A percentile compares a stretch with the other conserved stretches of the same genome.
Conservation (phyloP, 2,797 vertebrate species). For the Loriculus beryllinus region DNA sequence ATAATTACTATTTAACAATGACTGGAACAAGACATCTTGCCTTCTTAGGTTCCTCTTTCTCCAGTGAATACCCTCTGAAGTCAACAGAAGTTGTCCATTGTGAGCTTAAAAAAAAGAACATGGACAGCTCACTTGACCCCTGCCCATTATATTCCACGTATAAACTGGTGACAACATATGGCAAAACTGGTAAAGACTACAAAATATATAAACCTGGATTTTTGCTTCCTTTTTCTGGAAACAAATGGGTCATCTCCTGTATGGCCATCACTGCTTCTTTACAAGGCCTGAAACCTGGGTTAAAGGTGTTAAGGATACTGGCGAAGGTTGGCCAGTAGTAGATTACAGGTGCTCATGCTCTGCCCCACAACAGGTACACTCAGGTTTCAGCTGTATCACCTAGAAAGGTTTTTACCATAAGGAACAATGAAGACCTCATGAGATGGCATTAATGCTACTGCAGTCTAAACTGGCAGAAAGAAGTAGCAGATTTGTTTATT, state of each 20-base stretch:
- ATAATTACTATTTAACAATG: not conserved
- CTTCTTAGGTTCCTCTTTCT: not conserved
- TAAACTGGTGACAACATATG: not conserved
- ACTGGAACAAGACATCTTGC: not conserved
- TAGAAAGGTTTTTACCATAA: not conserved
- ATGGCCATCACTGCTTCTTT: not conserved
- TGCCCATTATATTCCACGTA: not conserved
- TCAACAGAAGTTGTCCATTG: not conserved
- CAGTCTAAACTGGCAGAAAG: not conserved
- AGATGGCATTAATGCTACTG: not conserved
- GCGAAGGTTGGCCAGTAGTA: not conserved
- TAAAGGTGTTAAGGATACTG: not conserved
- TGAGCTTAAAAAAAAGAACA: not conserved
- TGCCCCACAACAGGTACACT: not conserved
- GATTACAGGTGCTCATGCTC: not conserved
- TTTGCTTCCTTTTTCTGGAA: not conserved
- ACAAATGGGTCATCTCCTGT: not conserved
- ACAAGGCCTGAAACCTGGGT: not conserved
- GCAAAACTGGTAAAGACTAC: not conserved
- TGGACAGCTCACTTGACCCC: not conserved
- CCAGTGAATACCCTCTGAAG: not conserved
- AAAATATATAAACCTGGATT: not conserved
- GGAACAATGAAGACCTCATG: not conserved
- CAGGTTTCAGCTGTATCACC: not conserved
- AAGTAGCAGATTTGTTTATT: not conserved